A percentile compares a stretch with the other conserved stretches of the same genome.
Evolutionary conservation across 2,797 vertebrate genomes (phyloP).

Genomic region (Poeciliopsis paucimaculata): DNA sequence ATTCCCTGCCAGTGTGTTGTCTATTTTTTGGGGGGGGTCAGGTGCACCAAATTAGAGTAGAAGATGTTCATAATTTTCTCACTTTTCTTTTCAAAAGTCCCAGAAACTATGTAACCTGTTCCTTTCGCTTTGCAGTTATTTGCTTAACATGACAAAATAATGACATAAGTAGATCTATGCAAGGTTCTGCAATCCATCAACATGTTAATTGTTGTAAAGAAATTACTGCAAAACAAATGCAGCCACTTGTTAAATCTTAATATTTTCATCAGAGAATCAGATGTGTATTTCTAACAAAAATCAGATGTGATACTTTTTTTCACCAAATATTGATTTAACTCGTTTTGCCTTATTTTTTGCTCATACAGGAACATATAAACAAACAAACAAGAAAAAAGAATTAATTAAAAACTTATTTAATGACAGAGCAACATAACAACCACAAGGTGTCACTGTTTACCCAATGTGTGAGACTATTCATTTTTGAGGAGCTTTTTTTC

Average conservation of each 20-base stretch:
- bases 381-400: background rate
- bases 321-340: background rate
- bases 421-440: background rate
- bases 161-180: background rate
- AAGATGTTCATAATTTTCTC: background rate
- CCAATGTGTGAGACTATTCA: slow-evolving; percentile 8
- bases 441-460: slow-evolving; percentile 60
- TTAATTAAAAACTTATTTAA: background rate
- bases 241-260: background rate
- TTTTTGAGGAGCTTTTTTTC: background rate
- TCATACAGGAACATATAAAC: background rate
- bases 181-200: background rate
- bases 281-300: background rate
- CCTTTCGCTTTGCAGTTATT: background rate
- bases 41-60: background rate
- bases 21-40: background rate
- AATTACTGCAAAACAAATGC: background rate
- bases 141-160: background rate
- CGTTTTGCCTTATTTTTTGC: background rate
- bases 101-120: background rate
- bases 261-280: background rate
- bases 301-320: background rate
- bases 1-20: background rate
- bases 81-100: background rate
- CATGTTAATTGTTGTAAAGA: background rate